Evolutionary conservation across 2,113 vertebrate species (phyloP), one percentile per base, ranked within the genome.

Genomic region (Macquaria australasica): DNA sequence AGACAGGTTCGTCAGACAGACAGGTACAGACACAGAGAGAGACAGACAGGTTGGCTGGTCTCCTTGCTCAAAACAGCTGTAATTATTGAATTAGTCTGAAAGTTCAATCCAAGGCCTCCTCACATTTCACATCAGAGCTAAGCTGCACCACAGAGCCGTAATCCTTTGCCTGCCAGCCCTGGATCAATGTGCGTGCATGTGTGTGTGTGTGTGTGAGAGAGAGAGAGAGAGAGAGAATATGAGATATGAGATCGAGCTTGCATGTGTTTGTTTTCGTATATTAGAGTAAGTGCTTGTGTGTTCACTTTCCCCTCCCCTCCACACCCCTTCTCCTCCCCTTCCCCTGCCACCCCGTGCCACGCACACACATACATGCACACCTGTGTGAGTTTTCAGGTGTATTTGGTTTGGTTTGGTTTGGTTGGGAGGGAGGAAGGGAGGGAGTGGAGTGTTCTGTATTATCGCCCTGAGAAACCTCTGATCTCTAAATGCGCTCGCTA

Each of bases 41-140:
- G 80, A 86, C 78, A 85, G 87, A 90, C 88, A 63, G 68, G 77
- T 82, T 66, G 37, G 21, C 48, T 68, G 59, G 77, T 74, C 74
- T 31, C 77, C 66, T 58, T 41, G 59, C 77, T 82, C 68, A 63
- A 28, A 88, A 97, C 94, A 96, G 97, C 97, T 96, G 96, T 96
- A 99, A 99, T 99, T 98, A 99, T 95, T 98, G 97, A 98, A 99
- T 98, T 98, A 98, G 96, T 94, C 96, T 96, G 93, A 96, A 98
- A 98, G 97, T 98, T 99, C 97, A 98, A 95, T 95, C 96, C 90
- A 85, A 95, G 97, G 83, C 84, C 91, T 91, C 95, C 96, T 98
- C 97, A 91, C 93, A 96, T 99, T 98, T 98, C 98, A 95, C 96
- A 96, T 97, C 92, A 94, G 95, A 96, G 96, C 94, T 94, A 95